Percentiles rank a stretch among this genome's conserved stretches.
These are phyloP conservation scores for Papilio glaucus DNA, from an alignment of 1,140 invertebrate genomes.

Conservation along the genomic window DNA sequence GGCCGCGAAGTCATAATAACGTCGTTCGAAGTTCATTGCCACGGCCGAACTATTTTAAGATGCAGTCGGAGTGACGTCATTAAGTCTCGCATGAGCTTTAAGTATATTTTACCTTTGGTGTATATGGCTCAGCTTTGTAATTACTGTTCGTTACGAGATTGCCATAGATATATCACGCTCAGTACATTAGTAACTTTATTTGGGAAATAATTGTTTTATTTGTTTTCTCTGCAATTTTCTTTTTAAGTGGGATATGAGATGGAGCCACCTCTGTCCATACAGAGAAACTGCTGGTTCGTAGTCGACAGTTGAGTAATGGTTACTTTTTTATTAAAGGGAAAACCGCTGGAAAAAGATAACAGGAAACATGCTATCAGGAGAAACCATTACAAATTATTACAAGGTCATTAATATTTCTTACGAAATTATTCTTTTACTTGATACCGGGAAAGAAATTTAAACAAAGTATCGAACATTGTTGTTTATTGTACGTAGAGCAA, in stretches of 20 bases:
- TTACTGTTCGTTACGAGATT: neutral
- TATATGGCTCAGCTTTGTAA: neutral
- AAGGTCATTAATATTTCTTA: too few species aligned
- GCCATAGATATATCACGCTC: neutral
- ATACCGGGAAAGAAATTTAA: too few species aligned
- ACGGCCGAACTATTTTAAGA: slow-evolving; percentile 42
- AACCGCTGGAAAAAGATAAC: too few species aligned
- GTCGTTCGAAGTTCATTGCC: slow-evolving; percentile 48
- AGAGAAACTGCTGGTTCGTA: too few species aligned
- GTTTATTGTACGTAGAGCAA: too few species aligned
- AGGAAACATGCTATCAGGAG: too few species aligned
- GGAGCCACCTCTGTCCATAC: neutral
- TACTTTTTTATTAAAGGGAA: too few species aligned
- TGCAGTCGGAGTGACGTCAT: slow-evolving; percentile 46
- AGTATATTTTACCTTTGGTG: neutral
- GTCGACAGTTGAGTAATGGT: too few species aligned
- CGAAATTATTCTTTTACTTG: too few species aligned
- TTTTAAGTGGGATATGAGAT: slow-evolving; percentile 2
- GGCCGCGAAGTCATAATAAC: slow-evolving; percentile 8
- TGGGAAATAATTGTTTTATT: neutral
- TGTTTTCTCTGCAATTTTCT: neutral
- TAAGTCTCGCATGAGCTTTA: slow-evolving; percentile 44
- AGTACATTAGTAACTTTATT: neutral
- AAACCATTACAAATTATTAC: too few species aligned
- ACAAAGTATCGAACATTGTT: too few species aligned